Percentiles rank a stretch among this genome's conserved stretches.
phyloP scores from a whole-genome alignment of 2,797 vertebrate genomes.

The Oreochromis grahami region DNA sequence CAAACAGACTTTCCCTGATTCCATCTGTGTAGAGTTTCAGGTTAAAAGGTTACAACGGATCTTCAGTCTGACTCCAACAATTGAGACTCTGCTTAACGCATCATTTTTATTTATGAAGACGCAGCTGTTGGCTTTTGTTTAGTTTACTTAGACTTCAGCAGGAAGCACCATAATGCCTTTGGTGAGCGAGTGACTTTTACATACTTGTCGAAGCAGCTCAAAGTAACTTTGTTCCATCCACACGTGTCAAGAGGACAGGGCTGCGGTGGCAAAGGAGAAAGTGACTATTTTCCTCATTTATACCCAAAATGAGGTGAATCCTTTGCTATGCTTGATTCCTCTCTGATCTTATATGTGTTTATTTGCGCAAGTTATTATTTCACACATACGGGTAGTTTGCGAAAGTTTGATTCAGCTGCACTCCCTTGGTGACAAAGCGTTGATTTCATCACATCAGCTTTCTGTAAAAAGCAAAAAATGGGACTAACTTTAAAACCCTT shows the following conservation, averaged over 20 bases:
- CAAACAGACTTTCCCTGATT: neutral
- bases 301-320: neutral
- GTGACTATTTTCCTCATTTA: slow-evolving; percentile 25
- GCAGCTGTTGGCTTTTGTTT: neutral
- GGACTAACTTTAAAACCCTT: neutral
- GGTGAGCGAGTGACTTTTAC: neutral
- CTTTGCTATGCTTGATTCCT: neutral
- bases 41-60: slow-evolving; percentile 28
- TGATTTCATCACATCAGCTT: neutral
- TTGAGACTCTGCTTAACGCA: neutral
- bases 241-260: neutral
- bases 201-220: neutral
- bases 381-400: neutral
- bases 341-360: neutral
- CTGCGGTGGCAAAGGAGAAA: neutral
- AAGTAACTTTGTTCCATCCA: neutral
- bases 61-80: neutral
- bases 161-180: neutral
- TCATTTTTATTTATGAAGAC: neutral
- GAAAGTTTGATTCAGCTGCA: neutral
- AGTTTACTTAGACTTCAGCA: neutral
- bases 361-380: neutral
- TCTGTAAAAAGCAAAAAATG: neutral
- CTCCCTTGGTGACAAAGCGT: neutral
- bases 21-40: slow-evolving; percentile 11